A percentile compares a stretch with the other conserved stretches of the same genome.
Conservation (phyloP, 1,140 invertebrate genomes). For the Spodoptera frugiperda region DNA sequence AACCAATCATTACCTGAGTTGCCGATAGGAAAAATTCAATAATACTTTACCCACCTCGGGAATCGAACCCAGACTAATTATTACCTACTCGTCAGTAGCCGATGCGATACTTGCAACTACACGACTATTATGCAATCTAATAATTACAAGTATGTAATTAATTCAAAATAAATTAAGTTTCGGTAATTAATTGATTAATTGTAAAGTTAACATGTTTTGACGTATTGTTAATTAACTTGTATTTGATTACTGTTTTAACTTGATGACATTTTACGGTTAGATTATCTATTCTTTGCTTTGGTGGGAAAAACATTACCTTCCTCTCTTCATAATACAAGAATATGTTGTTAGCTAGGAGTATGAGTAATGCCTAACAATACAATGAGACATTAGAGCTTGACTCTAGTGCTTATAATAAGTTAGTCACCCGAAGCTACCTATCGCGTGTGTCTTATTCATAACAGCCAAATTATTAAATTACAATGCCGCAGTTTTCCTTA, state of each 20-base stretch:
- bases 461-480: neutral
- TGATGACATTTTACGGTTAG: conserved; percentile 13
- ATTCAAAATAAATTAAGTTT: neutral
- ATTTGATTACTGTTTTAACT: neutral
- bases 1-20: too few species aligned
- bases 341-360: neutral
- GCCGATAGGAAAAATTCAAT: too few species aligned
- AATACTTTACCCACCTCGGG: too few species aligned
- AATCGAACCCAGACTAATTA: too few species aligned
- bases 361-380: neutral
- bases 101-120: too few species aligned
- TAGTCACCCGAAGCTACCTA: neutral
- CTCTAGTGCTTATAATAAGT: conserved; percentile 3
- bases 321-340: neutral
- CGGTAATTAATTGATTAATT: neutral
- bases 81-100: too few species aligned
- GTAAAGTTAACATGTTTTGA: too few species aligned
- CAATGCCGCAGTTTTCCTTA: neutral
- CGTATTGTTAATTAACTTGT: too few species aligned
- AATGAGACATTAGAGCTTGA: conserved; percentile 11
- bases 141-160: too few species aligned
- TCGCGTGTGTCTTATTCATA: neutral
- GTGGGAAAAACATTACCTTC: neutral
- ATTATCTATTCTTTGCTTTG: conserved; percentile 1
- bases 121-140: too few species aligned